phyloP scores from a whole-genome alignment of 1,140 invertebrate species.

The Cyclina sinensis region DNA sequence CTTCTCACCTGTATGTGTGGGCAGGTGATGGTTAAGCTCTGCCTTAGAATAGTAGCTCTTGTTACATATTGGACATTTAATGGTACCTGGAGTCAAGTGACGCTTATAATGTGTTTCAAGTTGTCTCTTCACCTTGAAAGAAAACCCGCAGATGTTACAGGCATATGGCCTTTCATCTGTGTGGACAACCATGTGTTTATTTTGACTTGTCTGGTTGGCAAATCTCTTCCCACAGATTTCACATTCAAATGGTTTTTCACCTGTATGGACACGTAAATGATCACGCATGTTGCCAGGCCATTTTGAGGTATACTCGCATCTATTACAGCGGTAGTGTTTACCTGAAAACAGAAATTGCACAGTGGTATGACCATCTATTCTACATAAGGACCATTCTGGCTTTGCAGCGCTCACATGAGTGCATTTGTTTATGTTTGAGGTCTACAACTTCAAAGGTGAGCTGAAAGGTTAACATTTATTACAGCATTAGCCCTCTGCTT shows the following conservation, averaged over 20 bases:
- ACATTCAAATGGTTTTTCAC: conserved; percentile 95
- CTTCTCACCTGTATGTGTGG: conserved; percentile 58
- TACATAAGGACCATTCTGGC: too few relatives aligned
- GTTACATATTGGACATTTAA: conserved; percentile 44
- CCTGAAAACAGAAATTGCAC: conserved; percentile 31
- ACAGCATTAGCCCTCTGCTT: too few relatives aligned
- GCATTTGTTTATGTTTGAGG: too few relatives aligned
- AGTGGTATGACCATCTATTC: too few relatives aligned
- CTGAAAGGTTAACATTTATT: too few relatives aligned
- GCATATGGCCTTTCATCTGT: conserved; percentile 85
- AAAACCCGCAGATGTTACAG: conserved; percentile 95
- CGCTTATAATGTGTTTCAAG: conserved; percentile 90
- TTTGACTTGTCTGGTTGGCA: conserved; percentile 89
- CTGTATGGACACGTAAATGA: conserved; percentile 89
- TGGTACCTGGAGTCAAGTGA: conserved; percentile 32
- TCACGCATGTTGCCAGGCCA: conserved; percentile 33
- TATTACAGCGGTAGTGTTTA: background rate
- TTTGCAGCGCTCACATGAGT: too few relatives aligned
- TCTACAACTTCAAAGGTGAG: too few relatives aligned
- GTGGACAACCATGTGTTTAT: conserved; percentile 51
- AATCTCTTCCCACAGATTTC: conserved; percentile 96
- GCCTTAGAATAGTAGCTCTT: conserved; percentile 26
- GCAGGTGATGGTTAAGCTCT: conserved; percentile 45
- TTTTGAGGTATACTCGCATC: background rate
- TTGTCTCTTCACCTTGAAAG: conserved; percentile 95